These are phyloP conservation scores for Furnarius figulus DNA, from an alignment of 2,113 vertebrate species.

Conservation along the genomic window DNA sequence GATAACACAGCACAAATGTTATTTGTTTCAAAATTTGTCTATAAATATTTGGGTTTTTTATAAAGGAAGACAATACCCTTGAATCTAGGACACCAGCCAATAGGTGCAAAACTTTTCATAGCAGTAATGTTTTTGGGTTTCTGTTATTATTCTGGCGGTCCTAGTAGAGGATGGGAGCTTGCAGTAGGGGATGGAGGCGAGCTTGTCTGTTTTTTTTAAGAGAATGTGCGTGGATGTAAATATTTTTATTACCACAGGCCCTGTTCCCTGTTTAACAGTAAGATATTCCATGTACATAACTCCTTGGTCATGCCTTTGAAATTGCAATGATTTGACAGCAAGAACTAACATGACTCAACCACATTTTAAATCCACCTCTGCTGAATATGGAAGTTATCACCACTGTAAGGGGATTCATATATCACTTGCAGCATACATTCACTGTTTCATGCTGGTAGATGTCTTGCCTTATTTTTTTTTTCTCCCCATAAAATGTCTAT, in stretches of 20 bases:
- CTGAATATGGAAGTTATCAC: not conserved
- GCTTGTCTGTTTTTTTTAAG: not conserved
- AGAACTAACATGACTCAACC: not conserved
- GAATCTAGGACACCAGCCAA: not conserved
- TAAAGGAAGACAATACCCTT: not conserved
- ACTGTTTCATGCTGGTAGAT: not conserved
- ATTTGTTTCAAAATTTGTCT: not conserved
- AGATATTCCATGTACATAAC: not conserved
- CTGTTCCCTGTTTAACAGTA: not conserved
- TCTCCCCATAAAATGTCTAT: not conserved
- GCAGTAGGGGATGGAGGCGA: not conserved
- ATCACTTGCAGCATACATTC: not conserved
- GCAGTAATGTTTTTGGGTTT: not conserved
- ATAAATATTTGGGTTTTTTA: not conserved
- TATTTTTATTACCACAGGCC: not conserved
- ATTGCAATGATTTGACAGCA: not conserved
- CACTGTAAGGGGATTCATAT: not conserved
- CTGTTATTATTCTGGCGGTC: not conserved
- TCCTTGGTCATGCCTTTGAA: not conserved
- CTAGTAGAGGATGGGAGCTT: rapidly evolving
- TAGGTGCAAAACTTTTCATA: not conserved
- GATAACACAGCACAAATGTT: not conserved
- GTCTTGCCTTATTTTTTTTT: not conserved
- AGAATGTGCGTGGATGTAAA: not conserved
- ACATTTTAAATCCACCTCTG: not conserved